These are phyloP conservation scores for Formica exsecta DNA, from an alignment of 1,140 invertebrate species.

Conservation along the genomic window DNA sequence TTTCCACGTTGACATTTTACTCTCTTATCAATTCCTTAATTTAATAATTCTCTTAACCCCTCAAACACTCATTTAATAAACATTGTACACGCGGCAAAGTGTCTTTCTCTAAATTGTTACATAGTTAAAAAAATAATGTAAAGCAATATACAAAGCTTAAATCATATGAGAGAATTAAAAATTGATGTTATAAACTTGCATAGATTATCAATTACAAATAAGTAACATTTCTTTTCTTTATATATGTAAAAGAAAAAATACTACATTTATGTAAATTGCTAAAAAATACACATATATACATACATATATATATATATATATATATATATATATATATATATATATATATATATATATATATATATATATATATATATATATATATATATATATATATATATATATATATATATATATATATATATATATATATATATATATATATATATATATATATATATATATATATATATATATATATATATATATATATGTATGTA, in stretches of 20 bases:
- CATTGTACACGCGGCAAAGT: neutral
- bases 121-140: slow-evolving; percentile 52
- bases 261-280: too few species aligned
- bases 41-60: slow-evolving; percentile 62
- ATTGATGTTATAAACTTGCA: slow-evolving; percentile 65
- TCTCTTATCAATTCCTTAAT: slow-evolving; percentile 67
- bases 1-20: neutral
- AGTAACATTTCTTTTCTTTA: too few species aligned
- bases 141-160: slow-evolving; percentile 68
- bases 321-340: too few species aligned
- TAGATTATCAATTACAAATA: slow-evolving; percentile 76
- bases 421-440: too few species aligned
- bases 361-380: too few species aligned
- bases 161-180: slow-evolving; percentile 50
- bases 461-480: slow-evolving; percentile 48
- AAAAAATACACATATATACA: slow-evolving; percentile 51
- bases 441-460: too few species aligned
- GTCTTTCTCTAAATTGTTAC: slow-evolving; percentile 36
- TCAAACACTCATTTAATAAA: slow-evolving; percentile 60
- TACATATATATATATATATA: slow-evolving; percentile 60
- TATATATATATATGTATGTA: slow-evolving; percentile 59
- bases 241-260: slow-evolving; percentile 11
- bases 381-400: too few species aligned
- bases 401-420: too few species aligned
- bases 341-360: too few species aligned